Evolutionary conservation across 2,113 vertebrate species (phyloP), one percentile per base, ranked within the genome.

Genomic region (Vicugna pacos): DNA sequence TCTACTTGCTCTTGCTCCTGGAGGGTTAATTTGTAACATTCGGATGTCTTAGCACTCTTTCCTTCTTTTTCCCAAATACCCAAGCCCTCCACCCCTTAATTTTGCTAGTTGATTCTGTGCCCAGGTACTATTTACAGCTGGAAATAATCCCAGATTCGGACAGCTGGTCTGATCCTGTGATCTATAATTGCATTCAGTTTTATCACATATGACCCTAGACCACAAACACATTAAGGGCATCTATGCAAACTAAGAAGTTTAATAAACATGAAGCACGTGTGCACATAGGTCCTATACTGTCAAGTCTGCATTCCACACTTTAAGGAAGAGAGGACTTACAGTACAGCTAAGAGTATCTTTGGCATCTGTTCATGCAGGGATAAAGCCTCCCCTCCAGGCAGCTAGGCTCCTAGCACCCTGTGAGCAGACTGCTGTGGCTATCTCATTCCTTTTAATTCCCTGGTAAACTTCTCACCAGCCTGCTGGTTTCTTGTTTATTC

Each of bases 81-180:
- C 70, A 97, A 95, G 56, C 56, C 56, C 62, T 90, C 48, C 58
- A 95, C 85, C 54, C 76, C 24, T 97, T 88, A 96, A 97, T 96
- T 97, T 95, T 93, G 32, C 60, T 80, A 48, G 22, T 42, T 95
- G 76, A n/a, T 91, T 92, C 76, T 81, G 20, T 88, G 80, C 87
- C 88, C 84, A 86, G 65, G 80, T 48, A 84, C 35, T 89, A 86
- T 93, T 94, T 94, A 95, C 85, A 95, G 15, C 90, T 69, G n/a
- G 70, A 94, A 24, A 92, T 88, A 89, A 91, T 67, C 30, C 87
- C 88, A 76, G 54, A 89, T 79, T 95, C 19, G 7, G 76, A 88
- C 67, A 88, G 65, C 60, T 95, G 93, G 70, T 79, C 70, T 93
- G 13, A 30, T 82, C 92, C 88, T 90, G 48, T 90, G 88, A 69